Evolutionary conservation across 2,888 invertebrate species (phyloP).

Genomic region (Drosophila maculinotata): DNA sequence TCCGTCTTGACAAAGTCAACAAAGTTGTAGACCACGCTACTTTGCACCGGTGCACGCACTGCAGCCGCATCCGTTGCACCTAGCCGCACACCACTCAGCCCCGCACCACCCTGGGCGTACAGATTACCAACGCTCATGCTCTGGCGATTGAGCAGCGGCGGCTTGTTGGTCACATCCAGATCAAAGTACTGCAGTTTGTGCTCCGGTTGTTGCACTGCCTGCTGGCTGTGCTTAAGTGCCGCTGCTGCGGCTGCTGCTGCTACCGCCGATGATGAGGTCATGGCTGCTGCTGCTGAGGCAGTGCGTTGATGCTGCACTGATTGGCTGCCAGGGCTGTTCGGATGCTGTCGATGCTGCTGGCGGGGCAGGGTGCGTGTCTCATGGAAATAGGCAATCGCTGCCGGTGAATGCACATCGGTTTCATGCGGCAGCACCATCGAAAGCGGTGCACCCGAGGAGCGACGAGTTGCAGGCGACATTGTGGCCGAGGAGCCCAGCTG

Average conservation of each 20-base stretch:
- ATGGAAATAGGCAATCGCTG: conserved; percentile 57
- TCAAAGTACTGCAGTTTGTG: conserved; percentile 92
- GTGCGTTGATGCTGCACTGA: conserved; percentile 80
- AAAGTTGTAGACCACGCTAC: conserved; percentile 92
- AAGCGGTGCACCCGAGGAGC: conserved; percentile 78
- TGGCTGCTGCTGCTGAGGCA: conserved; percentile 75
- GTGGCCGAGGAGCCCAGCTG: conserved; percentile 69
- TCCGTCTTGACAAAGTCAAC: conserved; percentile 97
- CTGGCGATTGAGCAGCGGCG: conserved; percentile 81
- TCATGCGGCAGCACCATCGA: conserved; percentile 82
- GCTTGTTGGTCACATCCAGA: conserved; percentile 88
- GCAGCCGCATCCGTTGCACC: conserved; percentile 83
- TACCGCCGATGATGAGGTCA: conserved; percentile 50
- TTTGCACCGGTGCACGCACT: conserved; percentile 85
- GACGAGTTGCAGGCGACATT: conserved; percentile 75
- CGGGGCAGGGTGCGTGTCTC: conserved; percentile 84
- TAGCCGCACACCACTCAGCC: conserved; percentile 51
- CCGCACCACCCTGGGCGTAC: conserved; percentile 63
- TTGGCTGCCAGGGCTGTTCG: conserved; percentile 67
- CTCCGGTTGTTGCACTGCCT: conserved; percentile 62
- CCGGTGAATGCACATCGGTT: conserved; percentile 64
- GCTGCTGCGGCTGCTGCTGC: conserved; percentile 30
- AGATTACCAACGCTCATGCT: conserved; percentile 81
- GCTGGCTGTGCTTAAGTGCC: conserved; percentile 35
- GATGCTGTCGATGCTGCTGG: conserved; percentile 70